These are phyloP conservation scores for Eledona agricola DNA, from an alignment of 2,888 invertebrate genomes.

Conservation along the genomic window DNA sequence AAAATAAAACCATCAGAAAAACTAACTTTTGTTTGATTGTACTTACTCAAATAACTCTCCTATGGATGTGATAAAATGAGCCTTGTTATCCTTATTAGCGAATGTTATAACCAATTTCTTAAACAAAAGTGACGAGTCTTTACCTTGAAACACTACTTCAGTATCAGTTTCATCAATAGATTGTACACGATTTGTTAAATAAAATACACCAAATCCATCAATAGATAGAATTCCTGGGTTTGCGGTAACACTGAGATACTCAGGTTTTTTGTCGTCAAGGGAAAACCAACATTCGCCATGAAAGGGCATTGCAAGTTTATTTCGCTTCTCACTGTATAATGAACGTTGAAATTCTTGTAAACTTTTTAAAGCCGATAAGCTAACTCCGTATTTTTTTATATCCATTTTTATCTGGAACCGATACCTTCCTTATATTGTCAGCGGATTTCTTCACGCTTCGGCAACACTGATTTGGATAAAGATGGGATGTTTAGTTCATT, in stretches of 20 bases:
- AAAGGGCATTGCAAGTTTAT: slow-evolving; percentile 13
- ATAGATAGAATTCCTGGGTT: background rate
- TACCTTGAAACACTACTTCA: slow-evolving; percentile 20
- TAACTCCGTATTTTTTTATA: slow-evolving; percentile 16
- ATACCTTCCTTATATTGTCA: no score
- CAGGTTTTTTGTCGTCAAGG: slow-evolving; percentile 1
- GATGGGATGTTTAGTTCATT: no score
- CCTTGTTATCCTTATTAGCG: slow-evolving; percentile 25
- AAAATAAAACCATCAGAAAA: slow-evolving; percentile 31
- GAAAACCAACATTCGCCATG: slow-evolving; percentile 4
- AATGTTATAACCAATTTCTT: slow-evolving; percentile 17
- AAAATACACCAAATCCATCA: slow-evolving; percentile 8
- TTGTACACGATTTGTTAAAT: slow-evolving; percentile 4
- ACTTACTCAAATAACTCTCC: slow-evolving; percentile 24
- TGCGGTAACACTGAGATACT: slow-evolving; percentile 1
- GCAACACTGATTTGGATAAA: no score
- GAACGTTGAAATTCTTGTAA: slow-evolving; percentile 12
- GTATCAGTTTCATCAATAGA: slow-evolving; percentile 15
- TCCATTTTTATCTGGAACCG: slow-evolving; percentile 19
- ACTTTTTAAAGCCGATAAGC: slow-evolving; percentile 14
- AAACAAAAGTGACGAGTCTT: slow-evolving; percentile 17
- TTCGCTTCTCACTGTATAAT: slow-evolving; percentile 6
- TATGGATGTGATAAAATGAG: slow-evolving; percentile 22
- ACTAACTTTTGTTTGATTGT: slow-evolving; percentile 29
- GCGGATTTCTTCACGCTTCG: no score